Evolutionary conservation across 2,113 vertebrate species (phyloP).

Genomic region (Felis catus): F.catus_Fca126_mat1.0 CM031412.1:227859501-227860000

Average conservation of each 20-base stretch:
- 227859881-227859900: not conserved
- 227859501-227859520: not conserved
- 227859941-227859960: not conserved
- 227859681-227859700: not conserved
- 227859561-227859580: not conserved
- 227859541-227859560: not conserved
- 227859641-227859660: not conserved
- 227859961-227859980: not conserved
- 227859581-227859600: not conserved
- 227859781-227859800: not conserved
- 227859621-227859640: not conserved
- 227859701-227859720: not conserved
- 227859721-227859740: not conserved
- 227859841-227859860: not conserved
- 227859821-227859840: not conserved
- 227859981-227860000: not conserved
- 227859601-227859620: not conserved
- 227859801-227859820: not conserved
- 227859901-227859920: not conserved
- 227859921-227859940: not conserved
- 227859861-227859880: not conserved
- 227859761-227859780: not conserved
- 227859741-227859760: not conserved
- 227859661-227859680: not conserved
- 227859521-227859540: not conserved